These are phyloP conservation scores for Pterocles orientalis DNA, from an alignment of 2,113 vertebrate genomes.

Conservation along the genomic window DNA sequence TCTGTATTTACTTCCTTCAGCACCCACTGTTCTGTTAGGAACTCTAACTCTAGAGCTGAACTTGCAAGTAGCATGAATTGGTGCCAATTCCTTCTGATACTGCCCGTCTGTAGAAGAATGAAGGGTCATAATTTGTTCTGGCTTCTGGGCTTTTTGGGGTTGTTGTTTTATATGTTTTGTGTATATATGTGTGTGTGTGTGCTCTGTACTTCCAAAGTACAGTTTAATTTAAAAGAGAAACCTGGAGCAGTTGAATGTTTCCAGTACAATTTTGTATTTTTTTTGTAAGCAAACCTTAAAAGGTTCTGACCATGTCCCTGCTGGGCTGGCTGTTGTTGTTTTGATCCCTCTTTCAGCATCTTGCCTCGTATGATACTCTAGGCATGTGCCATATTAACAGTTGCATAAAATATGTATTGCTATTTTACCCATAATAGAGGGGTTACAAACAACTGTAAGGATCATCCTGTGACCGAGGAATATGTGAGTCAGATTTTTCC, in stretches of 20 bases:
- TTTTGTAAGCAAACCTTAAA: background rate
- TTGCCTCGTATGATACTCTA: background rate
- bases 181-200: background rate
- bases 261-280: background rate
- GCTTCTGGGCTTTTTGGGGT: background rate
- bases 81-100: background rate
- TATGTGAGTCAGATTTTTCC: background rate
- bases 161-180: background rate
- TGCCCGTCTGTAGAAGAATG: background rate
- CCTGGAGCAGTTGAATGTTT: conserved; percentile 47
- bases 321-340: background rate
- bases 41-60: background rate
- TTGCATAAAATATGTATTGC: background rate
- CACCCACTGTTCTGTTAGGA: background rate
- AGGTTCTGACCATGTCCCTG: background rate
- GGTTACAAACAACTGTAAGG: background rate
- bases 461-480: background rate
- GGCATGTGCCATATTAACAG: background rate
- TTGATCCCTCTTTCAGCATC: conserved; percentile 16
- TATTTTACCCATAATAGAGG: background rate
- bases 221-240: conserved; percentile 48
- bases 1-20: background rate
- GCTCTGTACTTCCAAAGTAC: background rate
- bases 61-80: background rate
- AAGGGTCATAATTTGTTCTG: background rate